A percentile compares a stretch with the other conserved stretches of the same genome.
These are phyloP conservation scores for Urechis unicinctus DNA, from an alignment of 2,888 invertebrate genomes.

Conservation along the genomic window DNA sequence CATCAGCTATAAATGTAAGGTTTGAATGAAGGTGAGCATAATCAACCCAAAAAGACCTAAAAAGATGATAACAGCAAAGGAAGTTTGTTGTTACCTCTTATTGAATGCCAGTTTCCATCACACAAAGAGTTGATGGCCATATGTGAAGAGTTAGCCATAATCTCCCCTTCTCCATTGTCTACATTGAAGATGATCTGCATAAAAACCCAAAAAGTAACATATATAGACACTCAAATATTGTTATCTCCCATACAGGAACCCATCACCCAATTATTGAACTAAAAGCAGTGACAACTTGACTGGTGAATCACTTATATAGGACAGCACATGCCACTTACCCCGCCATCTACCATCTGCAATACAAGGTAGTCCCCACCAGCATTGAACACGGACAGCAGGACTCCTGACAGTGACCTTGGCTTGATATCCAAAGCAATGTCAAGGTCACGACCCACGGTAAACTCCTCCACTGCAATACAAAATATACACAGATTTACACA, in stretches of 20 bases:
- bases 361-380: conserved; percentile 66
- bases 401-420: conserved; percentile 75
- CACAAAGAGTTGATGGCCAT: conserved; percentile 60
- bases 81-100: conserved; percentile 56
- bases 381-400: conserved; percentile 66
- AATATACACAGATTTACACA: not conserved
- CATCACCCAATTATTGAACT: too few relatives aligned
- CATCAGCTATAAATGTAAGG: too few relatives aligned
- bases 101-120: conserved; percentile 91
- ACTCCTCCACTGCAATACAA: conserved; percentile 59
- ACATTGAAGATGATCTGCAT: conserved; percentile 26
- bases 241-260: too few relatives aligned
- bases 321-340: conserved; percentile 66
- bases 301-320: too few relatives aligned
- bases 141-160: conserved; percentile 62
- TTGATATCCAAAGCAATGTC: conserved; percentile 79
- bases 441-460: conserved; percentile 71
- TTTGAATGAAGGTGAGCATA: too few relatives aligned
- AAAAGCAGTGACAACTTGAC: too few relatives aligned
- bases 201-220: not conserved
- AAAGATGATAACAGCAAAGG: not conserved
- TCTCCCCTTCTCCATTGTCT: conserved; percentile 65
- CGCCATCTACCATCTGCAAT: conserved; percentile 80
- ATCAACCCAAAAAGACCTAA: not conserved
- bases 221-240: not conserved